Base-by-base conservation (phyloP, 2,797 vertebrate genomes). In the Picus viridis region DNA sequence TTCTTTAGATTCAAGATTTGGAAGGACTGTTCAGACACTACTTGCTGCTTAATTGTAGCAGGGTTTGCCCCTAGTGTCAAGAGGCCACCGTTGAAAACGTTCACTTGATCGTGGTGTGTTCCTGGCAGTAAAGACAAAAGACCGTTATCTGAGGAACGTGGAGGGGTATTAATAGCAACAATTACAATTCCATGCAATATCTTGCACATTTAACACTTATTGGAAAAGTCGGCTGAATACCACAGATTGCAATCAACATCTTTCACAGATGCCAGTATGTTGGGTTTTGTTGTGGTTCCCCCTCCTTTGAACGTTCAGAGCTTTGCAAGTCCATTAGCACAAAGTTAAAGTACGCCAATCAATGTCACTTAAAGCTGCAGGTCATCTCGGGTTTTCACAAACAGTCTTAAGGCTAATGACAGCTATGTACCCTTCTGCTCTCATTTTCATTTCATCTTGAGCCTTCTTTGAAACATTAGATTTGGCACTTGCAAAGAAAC, bases 361-460 rank as follows among this genome's bases (percentile, higher is more conserved):
- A 97, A 96, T 92, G 96, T 86, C 90, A 94, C 94, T 96, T 84
- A 64, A 72, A 96, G 74, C 82, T 72, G 88, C 91, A 94, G 95
- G 92, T 94, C 93, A 97, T 79, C 83, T 72, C 45, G 17, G 61
- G 84, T 94, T 93, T 94, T 97, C 93, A 95, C 93, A 97, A 98
- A 96, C 88, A 97, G 94, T 93, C 79, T 92, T 80, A 90, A 90
- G 82, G 78, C 84, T 96, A 97, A 94, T 90, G 90, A 96, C 83
- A 97, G 83, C 86, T 64, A 91, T n/a, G 69, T 72, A 96, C 86
- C 92, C 92, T 95, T 89, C 84, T 95, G 72, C 59, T 94, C 94
- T 79, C 86, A 36, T 76, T 95, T 93, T 83, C 83, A 94, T 88
- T 96, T 96, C 80, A 83, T 93, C 95, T 87, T 62, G 63, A 92